Conservation (phyloP, 1,140 invertebrate species). For the Whitmania pigra region DNA sequence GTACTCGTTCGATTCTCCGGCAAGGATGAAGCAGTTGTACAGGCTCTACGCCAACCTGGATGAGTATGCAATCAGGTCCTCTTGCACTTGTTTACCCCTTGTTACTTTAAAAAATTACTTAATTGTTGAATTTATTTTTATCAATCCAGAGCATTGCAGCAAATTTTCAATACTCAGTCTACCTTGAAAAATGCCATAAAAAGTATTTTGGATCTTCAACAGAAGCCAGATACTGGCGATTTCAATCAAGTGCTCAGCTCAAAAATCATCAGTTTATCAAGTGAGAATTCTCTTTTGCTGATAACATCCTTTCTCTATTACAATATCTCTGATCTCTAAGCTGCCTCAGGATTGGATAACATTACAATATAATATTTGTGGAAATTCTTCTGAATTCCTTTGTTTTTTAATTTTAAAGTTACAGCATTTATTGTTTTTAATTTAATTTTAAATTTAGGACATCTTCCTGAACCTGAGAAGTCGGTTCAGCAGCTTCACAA, state of each 20-base stretch:
- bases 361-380: neutral
- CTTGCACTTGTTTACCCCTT: neutral
- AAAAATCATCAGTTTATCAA: constrained; percentile 16
- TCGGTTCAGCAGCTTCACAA: constrained; percentile 79
- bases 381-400: too few species aligned
- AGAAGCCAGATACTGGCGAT: constrained; percentile 20
- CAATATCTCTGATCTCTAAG: too few species aligned
- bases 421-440: neutral
- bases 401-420: too few species aligned
- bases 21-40: constrained; percentile 87
- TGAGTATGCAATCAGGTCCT: constrained; percentile 72
- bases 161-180: constrained; percentile 81
- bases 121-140: constrained; percentile 21
- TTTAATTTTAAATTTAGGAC: constrained; percentile 37
- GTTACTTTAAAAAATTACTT: neutral
- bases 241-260: constrained; percentile 13
- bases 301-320: neutral
- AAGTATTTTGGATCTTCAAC: constrained; percentile 16
- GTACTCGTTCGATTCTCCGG: constrained; percentile 68
- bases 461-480: constrained; percentile 82
- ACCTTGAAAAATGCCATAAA: constrained; percentile 8
- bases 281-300: neutral
- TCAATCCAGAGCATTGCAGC: constrained; percentile 45
- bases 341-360: too few species aligned
- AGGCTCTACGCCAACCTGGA: constrained; percentile 82